A percentile compares a stretch with the other conserved stretches of the same genome.
These are phyloP conservation scores for Lineus longissimus DNA, from an alignment of 1,140 invertebrate species.

Conservation along the genomic window DNA sequence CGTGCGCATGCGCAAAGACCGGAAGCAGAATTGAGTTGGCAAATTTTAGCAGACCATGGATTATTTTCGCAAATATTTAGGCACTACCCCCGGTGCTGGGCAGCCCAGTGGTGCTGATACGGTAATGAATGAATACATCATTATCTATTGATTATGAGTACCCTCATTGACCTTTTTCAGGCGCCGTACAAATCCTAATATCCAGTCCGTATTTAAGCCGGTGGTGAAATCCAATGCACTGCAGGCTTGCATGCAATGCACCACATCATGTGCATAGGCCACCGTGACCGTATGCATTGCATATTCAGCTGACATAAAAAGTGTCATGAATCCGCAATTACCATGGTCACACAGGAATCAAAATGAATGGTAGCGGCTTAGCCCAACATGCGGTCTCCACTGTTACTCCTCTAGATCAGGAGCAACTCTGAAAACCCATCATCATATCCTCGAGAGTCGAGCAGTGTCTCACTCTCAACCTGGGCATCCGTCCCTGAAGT, in stretches of 20 bases:
- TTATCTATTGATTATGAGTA: neutral
- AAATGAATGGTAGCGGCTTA: no score
- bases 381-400: no score
- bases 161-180: no score
- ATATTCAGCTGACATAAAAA: no score
- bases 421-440: no score
- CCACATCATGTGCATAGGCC: neutral
- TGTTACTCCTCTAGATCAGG: no score
- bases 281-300: no score
- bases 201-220: neutral
- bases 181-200: neutral
- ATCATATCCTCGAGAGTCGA: no score
- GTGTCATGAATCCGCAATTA: no score
- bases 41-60: slow-evolving; percentile 36
- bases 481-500: no score
- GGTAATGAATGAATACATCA: slow-evolving; percentile 56
- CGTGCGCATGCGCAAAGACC: slow-evolving; percentile 40
- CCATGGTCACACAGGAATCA: no score
- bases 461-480: no score
- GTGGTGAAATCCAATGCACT: neutral
- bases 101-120: slow-evolving; percentile 78
- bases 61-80: slow-evolving; percentile 60
- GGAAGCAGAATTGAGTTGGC: slow-evolving; percentile 20
- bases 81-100: slow-evolving; percentile 68
- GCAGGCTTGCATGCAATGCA: neutral